Evolutionary conservation across 2,888 invertebrate genomes (phyloP), one percentile per base, ranked within the genome.

Genomic region (Tenthredo scrophulariae): DNA sequence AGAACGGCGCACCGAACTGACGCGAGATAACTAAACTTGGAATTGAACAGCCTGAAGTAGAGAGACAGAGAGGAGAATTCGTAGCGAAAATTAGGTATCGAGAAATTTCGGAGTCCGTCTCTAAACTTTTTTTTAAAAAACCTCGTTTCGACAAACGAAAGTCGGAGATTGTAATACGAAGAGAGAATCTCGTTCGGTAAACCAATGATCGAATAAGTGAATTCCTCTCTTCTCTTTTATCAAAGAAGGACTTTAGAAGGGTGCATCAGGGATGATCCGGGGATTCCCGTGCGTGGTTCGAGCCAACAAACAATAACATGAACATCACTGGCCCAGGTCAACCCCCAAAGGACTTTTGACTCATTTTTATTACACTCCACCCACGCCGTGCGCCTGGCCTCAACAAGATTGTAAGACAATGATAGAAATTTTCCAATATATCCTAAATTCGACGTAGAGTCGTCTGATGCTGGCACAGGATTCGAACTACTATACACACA

Each of bases 371-470:
- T 46, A 15, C 7, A 37, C 15, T 29, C 15, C 1, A 13, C 18
- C 22, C 40, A 37, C 9, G 40, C 15, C 3, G 37, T 29, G 7
- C 22, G 13, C 46, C 46, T 40, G 33, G n/a, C 50, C 18, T 6
- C 54, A 13, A 50, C 33, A 29, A 77, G 26, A 77, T 77, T 77
- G 77, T 33, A 77, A 54, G 50, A 77, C 77, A 77, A 77, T 77
- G 77, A 77, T 77, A 77, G 77, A 77, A 54, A 77, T 77, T 77
- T 13, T 77, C 77, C 77, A 77, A 77, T 77, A 77, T 77, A 77
- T 50, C 46, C 7, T n/a, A n/a, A 26, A 70, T 9, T 33, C 72
- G 22, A 22, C 33, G 26, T 50, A 33, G 33, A 50, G 26, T n/a
- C 10, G 33, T 77, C 29, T 10, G 70, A 70, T 67, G 29, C 79